Conservation (phyloP, 2,888 invertebrate species). For the Athalia circularis region DNA sequence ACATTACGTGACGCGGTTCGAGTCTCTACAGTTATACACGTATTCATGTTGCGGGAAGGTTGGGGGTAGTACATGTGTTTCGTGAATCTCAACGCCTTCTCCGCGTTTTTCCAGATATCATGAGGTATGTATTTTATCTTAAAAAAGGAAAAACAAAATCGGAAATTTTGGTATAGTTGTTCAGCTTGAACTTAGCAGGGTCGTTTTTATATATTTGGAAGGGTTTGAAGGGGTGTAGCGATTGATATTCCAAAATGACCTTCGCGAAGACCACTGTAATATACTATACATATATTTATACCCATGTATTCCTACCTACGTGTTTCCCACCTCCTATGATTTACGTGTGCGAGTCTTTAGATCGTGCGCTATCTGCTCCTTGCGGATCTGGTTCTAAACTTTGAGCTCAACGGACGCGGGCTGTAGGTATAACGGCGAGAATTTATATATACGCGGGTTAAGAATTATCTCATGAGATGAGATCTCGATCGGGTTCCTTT, state of each 20-base stretch:
- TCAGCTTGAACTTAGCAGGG: no score
- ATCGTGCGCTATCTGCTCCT: conserved; percentile 30
- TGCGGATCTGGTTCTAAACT: conserved; percentile 32
- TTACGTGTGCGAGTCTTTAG: conserved; percentile 25
- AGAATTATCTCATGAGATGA: not conserved
- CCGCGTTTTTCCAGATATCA: no score
- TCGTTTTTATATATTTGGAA: no score
- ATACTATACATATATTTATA: not conserved
- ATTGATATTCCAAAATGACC: no score
- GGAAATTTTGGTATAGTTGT: no score
- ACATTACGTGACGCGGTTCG: conserved; percentile 17
- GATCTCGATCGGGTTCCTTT: conserved; percentile 19
- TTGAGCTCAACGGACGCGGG: conserved; percentile 2
- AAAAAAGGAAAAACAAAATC: no score
- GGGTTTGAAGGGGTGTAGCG: no score
- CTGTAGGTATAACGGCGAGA: not conserved
- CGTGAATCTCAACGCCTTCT: not conserved
- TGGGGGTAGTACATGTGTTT: no score
- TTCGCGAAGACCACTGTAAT: no score
- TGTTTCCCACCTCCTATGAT: conserved; percentile 20
- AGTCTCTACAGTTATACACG: not conserved
- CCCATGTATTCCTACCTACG: not conserved
- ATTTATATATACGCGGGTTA: no score
- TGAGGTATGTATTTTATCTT: no score
- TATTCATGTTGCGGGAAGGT: not conserved